Evolutionary conservation across 2,888 invertebrate genomes (phyloP), one percentile per base, ranked within the genome.

Genomic region (Polydrusus tereticollis): DNA sequence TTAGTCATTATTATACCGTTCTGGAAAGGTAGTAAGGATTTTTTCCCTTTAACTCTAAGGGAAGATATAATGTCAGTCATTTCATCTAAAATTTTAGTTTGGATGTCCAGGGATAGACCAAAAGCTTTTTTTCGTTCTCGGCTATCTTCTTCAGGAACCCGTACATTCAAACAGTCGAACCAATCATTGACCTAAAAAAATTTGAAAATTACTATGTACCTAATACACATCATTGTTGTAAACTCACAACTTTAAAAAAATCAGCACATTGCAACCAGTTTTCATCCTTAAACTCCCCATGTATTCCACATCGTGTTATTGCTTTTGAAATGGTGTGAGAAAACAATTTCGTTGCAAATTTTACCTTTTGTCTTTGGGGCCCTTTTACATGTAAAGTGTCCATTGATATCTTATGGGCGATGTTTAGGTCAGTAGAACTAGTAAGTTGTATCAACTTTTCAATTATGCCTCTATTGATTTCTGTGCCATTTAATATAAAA

Each of bases 351-450:
- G n/a, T n/a, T n/a, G n/a, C n/a, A n/a, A n/a, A n/a, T n/a, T 64
- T 64, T 52, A 75, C 69, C 36, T 63, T 60, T 63, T 72, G 72
- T 41, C 69, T 12, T 57, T 45, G 38, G 10, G 69, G 20, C 21
- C 74, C 76, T 63, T 69, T 73, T 18, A 75, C 58, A 60, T 73
- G 43, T 38, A 78, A 63, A 68, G 72, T 74, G 5, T 71, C 59
- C 21, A 41, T 14, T 6, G 65, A 64, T 12, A 78, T 36, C 69
- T 76, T 77, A 64, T 76, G 73, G n/a, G 74, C 75, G 20, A 75
- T 18, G 26, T 64, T 77, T 33, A 76, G 63, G 64, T 77, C 77
- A 1, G 63, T 36, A 1, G 12, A 2, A 16, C 21, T 69, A 8
- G 74, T 74, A 23, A 26, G 1, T 2, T 36, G 1, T 18, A 69